phyloP scores from a whole-genome alignment of 2,113 vertebrate genomes.

The Chinchilla lanigera region DNA sequence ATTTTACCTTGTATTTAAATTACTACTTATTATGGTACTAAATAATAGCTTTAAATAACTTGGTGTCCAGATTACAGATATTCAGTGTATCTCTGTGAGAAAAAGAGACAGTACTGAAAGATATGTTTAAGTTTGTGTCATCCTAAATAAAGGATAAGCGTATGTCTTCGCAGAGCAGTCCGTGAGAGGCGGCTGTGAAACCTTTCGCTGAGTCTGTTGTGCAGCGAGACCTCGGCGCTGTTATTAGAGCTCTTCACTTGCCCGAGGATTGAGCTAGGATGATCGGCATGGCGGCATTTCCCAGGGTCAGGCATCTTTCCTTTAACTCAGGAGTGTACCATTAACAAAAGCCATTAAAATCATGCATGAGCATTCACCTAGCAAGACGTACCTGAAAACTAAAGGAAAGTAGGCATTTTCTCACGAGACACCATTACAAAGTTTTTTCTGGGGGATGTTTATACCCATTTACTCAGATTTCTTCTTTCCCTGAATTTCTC shows the following conservation, averaged over 20 bases:
- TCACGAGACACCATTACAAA: background rate
- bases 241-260: conserved; percentile 78
- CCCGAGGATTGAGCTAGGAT: conserved; percentile 29
- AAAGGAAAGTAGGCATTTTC: background rate
- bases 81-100: conserved; percentile 78
- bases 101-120: conserved; percentile 85
- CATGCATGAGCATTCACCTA: conserved; percentile 51
- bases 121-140: conserved; percentile 89
- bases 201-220: conserved; percentile 71
- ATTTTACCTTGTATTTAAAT: conserved; percentile 91
- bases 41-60: conserved; percentile 91
- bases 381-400: conserved; percentile 57
- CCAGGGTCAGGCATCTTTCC: conserved; percentile 63
- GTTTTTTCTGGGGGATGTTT: background rate
- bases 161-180: conserved; percentile 74
- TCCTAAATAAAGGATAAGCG: conserved; percentile 87
- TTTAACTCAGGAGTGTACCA: conserved; percentile 21
- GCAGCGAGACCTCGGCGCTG: conserved; percentile 67
- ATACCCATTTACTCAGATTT: background rate
- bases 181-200: conserved; percentile 81
- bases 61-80: conserved; percentile 88
- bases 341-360: conserved; percentile 65
- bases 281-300: conserved; percentile 66
- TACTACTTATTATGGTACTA: conserved; percentile 90
- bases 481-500: background rate